Conservation (phyloP, 64 coral and sea anemone genomes). For the Exaiptasia diaphana region DNA sequence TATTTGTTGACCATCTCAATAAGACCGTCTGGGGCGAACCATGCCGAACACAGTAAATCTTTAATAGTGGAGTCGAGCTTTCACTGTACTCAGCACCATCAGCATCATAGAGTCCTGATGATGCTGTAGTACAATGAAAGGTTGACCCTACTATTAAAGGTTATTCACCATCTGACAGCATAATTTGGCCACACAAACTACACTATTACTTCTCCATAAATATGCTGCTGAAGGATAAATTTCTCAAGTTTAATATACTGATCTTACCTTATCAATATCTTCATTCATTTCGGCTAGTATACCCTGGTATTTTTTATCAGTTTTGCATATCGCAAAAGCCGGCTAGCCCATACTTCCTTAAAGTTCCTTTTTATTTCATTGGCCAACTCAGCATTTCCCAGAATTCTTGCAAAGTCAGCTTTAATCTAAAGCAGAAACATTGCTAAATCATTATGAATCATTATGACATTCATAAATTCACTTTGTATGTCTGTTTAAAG, state of each 20-base stretch:
- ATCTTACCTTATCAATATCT: conserved; percentile 8
- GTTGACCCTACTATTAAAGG: too few relatives aligned
- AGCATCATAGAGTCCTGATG: too few relatives aligned
- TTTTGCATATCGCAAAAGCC: not conserved
- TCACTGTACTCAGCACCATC: too few relatives aligned
- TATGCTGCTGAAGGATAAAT: too few relatives aligned
- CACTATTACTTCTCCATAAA: too few relatives aligned
- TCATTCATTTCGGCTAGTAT: not conserved
- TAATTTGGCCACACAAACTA: too few relatives aligned
- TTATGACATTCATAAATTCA: not conserved
- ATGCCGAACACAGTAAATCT: too few relatives aligned
- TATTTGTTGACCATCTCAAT: too few relatives aligned
- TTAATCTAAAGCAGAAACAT: not conserved
- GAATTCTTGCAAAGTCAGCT: conserved; percentile 13
- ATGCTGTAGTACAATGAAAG: too few relatives aligned
- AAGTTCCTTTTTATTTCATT: not conserved
- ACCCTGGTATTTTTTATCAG: not conserved
- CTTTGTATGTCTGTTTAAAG: not conserved
- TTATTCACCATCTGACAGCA: too few relatives aligned
- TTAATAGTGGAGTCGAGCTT: too few relatives aligned
- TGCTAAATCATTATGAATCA: not conserved
- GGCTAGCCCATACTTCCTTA: not conserved
- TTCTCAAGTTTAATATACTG: not conserved
- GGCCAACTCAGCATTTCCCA: not conserved
- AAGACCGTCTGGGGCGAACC: too few relatives aligned